Percentiles rank a stretch among this genome's conserved stretches.
Evolutionary conservation across 2,888 invertebrate species (phyloP).

Genomic region (Pachydiplax longipennis): DNA sequence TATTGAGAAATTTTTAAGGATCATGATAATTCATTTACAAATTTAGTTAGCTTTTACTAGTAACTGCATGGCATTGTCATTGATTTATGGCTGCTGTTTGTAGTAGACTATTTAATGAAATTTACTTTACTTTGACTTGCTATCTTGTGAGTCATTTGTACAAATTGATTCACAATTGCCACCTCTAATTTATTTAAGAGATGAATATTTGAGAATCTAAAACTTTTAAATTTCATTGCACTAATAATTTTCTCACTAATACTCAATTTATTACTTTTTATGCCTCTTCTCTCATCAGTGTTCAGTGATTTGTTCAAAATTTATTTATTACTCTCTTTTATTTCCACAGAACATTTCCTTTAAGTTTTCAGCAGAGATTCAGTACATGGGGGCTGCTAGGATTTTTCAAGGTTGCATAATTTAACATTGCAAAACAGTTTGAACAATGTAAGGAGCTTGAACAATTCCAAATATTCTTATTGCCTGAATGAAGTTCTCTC

Average conservation of each 20-base stretch:
- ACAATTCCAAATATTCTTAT: constrained; percentile 66
- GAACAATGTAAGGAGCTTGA: constrained; percentile 58
- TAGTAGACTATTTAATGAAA: background rate
- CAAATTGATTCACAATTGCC: too few relatives aligned
- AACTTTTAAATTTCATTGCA: too few relatives aligned
- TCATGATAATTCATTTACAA: background rate
- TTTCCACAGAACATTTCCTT: constrained; percentile 82
- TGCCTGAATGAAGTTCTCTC: too few relatives aligned
- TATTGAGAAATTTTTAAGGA: background rate
- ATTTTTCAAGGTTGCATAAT: constrained; percentile 70
- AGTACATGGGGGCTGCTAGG: constrained; percentile 70
- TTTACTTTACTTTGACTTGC: background rate
- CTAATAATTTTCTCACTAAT: too few relatives aligned
- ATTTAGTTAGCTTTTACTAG: background rate
- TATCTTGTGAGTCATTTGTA: too few relatives aligned
- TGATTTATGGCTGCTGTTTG: background rate
- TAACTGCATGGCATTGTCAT: background rate
- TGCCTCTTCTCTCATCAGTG: too few relatives aligned
- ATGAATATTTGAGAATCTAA: too few relatives aligned
- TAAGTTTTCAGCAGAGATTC: constrained; percentile 75
- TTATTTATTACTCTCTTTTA: constrained; percentile 45
- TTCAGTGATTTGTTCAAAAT: background rate
- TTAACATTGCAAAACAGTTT: constrained; percentile 59
- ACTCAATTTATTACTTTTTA: too few relatives aligned
- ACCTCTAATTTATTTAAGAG: too few relatives aligned